Evolutionary conservation across 1,140 invertebrate species (phyloP).

Genomic region (Yoshiicerus persimilis): DNA sequence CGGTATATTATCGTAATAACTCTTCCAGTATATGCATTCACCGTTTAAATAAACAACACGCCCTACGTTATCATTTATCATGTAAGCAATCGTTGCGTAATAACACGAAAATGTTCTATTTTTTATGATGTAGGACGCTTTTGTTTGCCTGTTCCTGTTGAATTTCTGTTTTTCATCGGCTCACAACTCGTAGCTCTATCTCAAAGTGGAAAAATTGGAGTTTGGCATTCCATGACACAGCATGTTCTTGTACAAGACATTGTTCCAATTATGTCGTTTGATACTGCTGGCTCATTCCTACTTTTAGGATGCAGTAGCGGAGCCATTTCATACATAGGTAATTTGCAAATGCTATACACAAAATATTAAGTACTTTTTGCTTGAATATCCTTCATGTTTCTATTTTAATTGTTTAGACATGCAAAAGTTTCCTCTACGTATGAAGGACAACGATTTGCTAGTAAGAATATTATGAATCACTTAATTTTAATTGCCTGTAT

Average conservation of each 20-base stretch:
- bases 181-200: constrained; percentile 93
- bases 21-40: not conserved
- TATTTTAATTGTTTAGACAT: constrained; percentile 71
- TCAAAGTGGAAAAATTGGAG: constrained; percentile 92
- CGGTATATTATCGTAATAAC: constrained; percentile 57
- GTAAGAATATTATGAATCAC: constrained; percentile 62
- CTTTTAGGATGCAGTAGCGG: constrained; percentile 93
- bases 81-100: not conserved
- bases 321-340: constrained; percentile 96
- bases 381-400: not conserved
- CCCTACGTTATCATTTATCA: not conserved
- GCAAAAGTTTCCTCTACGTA: constrained; percentile 97
- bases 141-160: constrained; percentile 86
- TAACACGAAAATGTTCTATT: not conserved
- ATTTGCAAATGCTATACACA: not conserved
- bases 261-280: constrained; percentile 89
- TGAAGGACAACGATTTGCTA: constrained; percentile 98
- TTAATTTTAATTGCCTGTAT: not conserved
- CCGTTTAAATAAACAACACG: too few species aligned
- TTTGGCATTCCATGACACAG: constrained; percentile 98
- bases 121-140: constrained; percentile 68
- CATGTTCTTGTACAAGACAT: constrained; percentile 98
- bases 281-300: constrained; percentile 93
- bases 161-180: constrained; percentile 96
- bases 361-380: not conserved